Evolutionary conservation across 2,797 vertebrate genomes (phyloP), one percentile per base, ranked within the genome.

Genomic region (Crocodylus rhombifer): DNA sequence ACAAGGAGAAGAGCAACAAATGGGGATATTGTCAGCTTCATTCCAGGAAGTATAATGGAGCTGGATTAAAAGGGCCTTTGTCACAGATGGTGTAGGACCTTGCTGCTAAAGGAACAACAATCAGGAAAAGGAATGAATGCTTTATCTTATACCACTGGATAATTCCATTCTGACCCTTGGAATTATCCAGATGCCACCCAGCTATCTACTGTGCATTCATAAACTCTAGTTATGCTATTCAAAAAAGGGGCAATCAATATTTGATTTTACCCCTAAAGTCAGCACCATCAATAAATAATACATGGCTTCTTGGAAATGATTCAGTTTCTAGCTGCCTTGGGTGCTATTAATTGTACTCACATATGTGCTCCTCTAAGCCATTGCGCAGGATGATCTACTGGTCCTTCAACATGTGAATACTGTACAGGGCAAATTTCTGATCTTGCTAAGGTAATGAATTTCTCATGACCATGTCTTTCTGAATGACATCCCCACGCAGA

Each of bases 391-490:
- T 67, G 76, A 13, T 13, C 36, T 84, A 42, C 25, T 58, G 81
- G 23, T 36, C 77, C 84, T 65, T 62, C 65, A n/a, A 25, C 7
- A 60, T 18, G 28, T 16, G 55, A 51, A 25, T 23, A 73, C 57
- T 28, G 64, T 1, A 0, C 26, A 4, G 56, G 11, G 57, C 26
- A 36, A 15, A 13, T 4, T 83, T 80, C 67, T 91, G 25, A 9
- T 7, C 67, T 80, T n/a, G 7, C 75, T 76, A 51, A 0, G 0
- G 25, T 10, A 51, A 21, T 13, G 4, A 3, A 0, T 11, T 15
- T 88, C 60, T 14, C 84, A 93, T 30, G 60, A 62, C 18, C 18
- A 69, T 23, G 6, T 58, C 6, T 77, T 80, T 73, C 36, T 30
- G 85, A n/a, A 4, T 28, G 64, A 56, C 1, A 51, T 51, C 42